These are phyloP conservation scores for Symphodus melops DNA, from an alignment of 2,113 vertebrate species.

Conservation along the genomic window DNA sequence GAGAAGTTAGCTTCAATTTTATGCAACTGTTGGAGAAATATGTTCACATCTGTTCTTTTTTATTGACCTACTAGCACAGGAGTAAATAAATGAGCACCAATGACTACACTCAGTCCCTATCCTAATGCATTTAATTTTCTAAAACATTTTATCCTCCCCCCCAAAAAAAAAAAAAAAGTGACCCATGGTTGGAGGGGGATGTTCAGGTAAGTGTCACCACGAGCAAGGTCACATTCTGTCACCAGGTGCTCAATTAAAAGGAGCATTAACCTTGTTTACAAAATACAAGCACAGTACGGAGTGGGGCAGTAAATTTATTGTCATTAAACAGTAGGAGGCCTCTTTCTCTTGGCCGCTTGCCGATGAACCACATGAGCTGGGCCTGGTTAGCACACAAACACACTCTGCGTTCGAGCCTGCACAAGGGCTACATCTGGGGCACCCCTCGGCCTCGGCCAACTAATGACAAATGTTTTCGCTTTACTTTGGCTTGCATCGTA, in stretches of 20 bases:
- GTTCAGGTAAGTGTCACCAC: slow-evolving; percentile 68
- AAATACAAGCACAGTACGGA: slow-evolving; percentile 92
- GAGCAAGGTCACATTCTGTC: slow-evolving; percentile 89
- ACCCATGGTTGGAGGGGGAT: slow-evolving; percentile 12
- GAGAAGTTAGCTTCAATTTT: neutral
- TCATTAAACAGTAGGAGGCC: slow-evolving; percentile 94
- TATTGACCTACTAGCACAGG: neutral
- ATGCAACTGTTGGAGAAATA: neutral
- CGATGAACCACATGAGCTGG: slow-evolving; percentile 77
- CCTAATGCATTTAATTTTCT: neutral
- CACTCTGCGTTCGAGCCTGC: slow-evolving; percentile 49
- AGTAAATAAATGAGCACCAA: neutral
- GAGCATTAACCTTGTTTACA: slow-evolving; percentile 97
- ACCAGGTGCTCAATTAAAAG: slow-evolving; percentile 95
- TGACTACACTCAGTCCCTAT: neutral
- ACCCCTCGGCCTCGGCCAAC: slow-evolving; percentile 67
- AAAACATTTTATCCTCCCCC: neutral
- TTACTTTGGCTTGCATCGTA: slow-evolving; percentile 80
- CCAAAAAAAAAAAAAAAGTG: neutral
- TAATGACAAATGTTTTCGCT: slow-evolving; percentile 74
- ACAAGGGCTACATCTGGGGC: slow-evolving; percentile 69
- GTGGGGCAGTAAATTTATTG: slow-evolving; percentile 93
- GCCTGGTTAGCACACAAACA: slow-evolving; percentile 61
- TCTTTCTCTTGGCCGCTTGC: slow-evolving; percentile 88
- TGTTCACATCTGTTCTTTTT: neutral